Evolutionary conservation across 1,140 invertebrate species (phyloP).

Genomic region (Rhagoletis pomonella): DNA sequence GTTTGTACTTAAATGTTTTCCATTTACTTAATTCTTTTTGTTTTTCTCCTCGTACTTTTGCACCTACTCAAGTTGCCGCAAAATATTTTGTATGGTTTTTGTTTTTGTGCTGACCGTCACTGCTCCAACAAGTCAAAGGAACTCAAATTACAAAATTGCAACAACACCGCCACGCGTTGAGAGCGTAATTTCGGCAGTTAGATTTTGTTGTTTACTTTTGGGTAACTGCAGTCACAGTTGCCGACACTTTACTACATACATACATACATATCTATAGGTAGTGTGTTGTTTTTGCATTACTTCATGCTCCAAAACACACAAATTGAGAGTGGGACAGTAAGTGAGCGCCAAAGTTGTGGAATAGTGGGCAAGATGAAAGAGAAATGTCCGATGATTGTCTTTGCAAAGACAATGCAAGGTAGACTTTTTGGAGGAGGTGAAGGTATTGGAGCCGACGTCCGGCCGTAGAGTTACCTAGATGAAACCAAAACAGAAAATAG

Average conservation of each 20-base stretch:
- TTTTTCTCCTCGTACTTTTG: conserved; percentile 20
- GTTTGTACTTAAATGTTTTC: background rate
- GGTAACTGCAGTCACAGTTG: background rate
- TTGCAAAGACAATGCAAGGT: background rate
- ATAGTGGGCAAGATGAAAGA: background rate
- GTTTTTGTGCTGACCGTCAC: conserved; percentile 28
- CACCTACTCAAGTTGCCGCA: conserved; percentile 32
- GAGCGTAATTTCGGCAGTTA: background rate
- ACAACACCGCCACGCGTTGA: background rate
- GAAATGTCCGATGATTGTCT: background rate
- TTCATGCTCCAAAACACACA: background rate
- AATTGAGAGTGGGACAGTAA: too few relatives aligned
- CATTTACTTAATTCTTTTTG: background rate
- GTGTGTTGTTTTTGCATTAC: background rate
- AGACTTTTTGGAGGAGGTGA: background rate
- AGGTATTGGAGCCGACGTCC: background rate
- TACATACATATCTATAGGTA: too few relatives aligned
- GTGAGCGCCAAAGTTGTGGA: background rate
- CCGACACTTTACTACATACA: background rate
- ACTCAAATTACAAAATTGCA: background rate
- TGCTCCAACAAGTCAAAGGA: background rate
- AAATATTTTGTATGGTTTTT: background rate
- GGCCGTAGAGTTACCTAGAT: conserved; percentile 1
- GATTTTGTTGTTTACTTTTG: conserved; percentile 48
- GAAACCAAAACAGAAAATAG: background rate